Evolutionary conservation across 92 coral and sea anemone genomes (phyloP), one percentile per base, ranked within the genome.

Genomic region (Epizoanthus illoricatus): DNA sequence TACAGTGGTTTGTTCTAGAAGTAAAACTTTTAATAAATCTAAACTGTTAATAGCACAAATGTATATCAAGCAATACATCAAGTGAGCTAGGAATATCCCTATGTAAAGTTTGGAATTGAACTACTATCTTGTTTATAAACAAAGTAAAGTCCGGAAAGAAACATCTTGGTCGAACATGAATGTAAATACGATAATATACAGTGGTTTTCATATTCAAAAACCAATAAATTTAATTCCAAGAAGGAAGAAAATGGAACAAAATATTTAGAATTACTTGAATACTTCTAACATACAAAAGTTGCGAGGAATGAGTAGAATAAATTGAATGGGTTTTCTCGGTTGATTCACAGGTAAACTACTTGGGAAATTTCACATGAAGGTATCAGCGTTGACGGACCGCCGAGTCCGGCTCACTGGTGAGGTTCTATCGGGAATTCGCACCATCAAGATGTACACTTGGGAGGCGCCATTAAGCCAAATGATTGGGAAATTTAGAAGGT

Each of bases 341-440:
- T n/a, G 40, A 52, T 52, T 52, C 12, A 52, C 65, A 78, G 82
- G 82, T 3, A 78, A 63, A 21, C 60, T 61, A 13, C 67, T 47
- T 6, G 82, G 82, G 1, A 78, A 78, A 45, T 17, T 64, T 60
- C 60, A 78, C 18, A 58, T 78, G 70, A 78, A 78, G 21, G 82
- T 78, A 4, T 78, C 82, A 42, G 58, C 82, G 40, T 70, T 78
- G 23, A 78, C 82, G 20, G 82, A 78, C 52, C 71, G 71, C 17
- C 82, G 82, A 11, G 82, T 78, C 21, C 71, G 82, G 6, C 82
- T 78, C 42, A 78, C 82, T 7, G 82, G 82, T 4, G 82, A 78
- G 43, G 61, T 78, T 78, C 71, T 78, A 19, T 42, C 82, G 19
- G 82, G 82, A 62, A 78, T 78, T 59, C 82, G 82, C 21, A 70